Conservation (phyloP, 2,797 vertebrate species). For the Lemur catta region DNA sequence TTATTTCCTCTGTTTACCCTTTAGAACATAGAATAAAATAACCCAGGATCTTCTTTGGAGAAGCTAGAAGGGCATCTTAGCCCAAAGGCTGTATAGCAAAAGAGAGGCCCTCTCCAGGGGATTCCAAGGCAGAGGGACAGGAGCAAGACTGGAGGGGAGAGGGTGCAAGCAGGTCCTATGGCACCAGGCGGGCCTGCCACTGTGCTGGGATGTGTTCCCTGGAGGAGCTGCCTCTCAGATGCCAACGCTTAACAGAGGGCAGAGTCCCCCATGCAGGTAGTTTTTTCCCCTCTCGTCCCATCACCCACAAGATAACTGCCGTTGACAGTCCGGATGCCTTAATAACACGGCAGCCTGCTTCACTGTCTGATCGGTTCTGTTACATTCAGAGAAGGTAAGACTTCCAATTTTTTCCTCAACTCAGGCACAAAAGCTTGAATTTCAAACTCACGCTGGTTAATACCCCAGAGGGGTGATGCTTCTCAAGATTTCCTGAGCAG, state of each 20-base stretch:
- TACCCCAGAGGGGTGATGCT: not conserved
- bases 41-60: slow-evolving; percentile 39
- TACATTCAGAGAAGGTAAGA: not conserved
- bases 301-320: not conserved
- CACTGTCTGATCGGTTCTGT: not conserved
- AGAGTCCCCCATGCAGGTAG: accelerated
- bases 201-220: not conserved
- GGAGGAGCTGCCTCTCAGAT: not conserved
- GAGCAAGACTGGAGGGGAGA: not conserved
- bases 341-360: not conserved
- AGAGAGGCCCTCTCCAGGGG: not conserved
- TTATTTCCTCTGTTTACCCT: not conserved
- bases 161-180: not conserved
- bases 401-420: slow-evolving; percentile 5
- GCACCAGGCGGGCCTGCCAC: not conserved
- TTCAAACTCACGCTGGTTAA: not conserved
- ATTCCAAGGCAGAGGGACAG: not conserved
- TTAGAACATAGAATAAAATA: not conserved
- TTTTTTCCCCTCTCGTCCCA: not conserved
- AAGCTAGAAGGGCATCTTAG: not conserved
- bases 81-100: not conserved
- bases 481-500: slow-evolving; percentile 4
- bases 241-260: not conserved
- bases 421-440: not conserved
- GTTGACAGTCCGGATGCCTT: not conserved